Percentiles rank a stretch among this genome's conserved stretches.
These are phyloP conservation scores for Zosterops lateralis DNA, from an alignment of 2,113 vertebrate genomes.

Conservation along the genomic window DNA sequence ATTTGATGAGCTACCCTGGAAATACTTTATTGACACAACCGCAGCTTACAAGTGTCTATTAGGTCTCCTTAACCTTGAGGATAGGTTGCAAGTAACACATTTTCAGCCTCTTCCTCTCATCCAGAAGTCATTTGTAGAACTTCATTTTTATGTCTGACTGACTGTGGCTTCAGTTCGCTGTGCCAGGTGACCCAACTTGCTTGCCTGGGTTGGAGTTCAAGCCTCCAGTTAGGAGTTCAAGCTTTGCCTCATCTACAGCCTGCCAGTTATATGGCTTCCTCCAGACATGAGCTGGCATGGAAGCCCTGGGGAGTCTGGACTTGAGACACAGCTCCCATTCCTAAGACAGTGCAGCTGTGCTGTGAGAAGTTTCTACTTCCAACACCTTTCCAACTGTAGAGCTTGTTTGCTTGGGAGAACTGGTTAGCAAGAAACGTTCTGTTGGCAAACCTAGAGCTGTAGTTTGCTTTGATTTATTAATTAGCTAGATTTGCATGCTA, in stretches of 20 bases:
- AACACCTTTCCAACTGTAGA: background rate
- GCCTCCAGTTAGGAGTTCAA: background rate
- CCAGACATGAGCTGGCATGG: background rate
- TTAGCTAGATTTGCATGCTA: background rate
- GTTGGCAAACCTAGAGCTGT: background rate
- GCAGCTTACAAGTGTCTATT: background rate
- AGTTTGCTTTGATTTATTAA: slow-evolving; percentile 18
- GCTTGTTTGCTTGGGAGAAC: background rate
- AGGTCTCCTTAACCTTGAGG: background rate
- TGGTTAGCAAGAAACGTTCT: background rate
- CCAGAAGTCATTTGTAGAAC: background rate
- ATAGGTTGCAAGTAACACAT: background rate
- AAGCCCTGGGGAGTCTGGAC: background rate
- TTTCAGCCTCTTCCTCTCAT: background rate
- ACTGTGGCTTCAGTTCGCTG: background rate
- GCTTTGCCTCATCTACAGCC: background rate
- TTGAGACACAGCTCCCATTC: background rate
- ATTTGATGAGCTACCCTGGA: background rate
- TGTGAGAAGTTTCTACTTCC: background rate
- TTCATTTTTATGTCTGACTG: background rate
- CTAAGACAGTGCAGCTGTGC: background rate
- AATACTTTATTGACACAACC: background rate
- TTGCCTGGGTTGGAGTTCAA: background rate
- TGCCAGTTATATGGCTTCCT: background rate
- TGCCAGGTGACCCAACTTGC: background rate